Evolutionary conservation across 2,888 invertebrate species (phyloP).

Genomic region (Parnassius smintheus): DNA sequence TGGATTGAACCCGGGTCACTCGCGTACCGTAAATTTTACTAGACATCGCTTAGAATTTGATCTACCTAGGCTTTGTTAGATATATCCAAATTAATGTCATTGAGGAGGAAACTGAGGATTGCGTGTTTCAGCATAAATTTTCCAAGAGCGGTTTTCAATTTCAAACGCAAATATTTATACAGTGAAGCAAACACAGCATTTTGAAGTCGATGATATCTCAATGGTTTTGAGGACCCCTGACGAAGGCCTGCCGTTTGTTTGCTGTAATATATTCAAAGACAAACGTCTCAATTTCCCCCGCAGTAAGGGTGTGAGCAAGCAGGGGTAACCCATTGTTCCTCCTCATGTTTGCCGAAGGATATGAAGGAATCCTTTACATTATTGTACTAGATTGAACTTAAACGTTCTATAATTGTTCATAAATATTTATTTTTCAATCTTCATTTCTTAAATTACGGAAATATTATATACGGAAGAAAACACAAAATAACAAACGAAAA

Average conservation of each 20-base stretch:
- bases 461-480: too few species aligned
- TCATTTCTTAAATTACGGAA: too few species aligned
- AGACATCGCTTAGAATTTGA: too few species aligned
- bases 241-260: conserved; percentile 37
- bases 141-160: background rate
- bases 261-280: conserved; percentile 50
- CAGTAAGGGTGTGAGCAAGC: conserved; percentile 34
- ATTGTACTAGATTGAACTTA: conserved; percentile 3
- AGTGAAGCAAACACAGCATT: conserved; percentile 16
- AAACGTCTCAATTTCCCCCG: conserved; percentile 56
- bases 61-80: too few species aligned
- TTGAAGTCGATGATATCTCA: conserved; percentile 24
- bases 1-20: too few species aligned
- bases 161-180: conserved; percentile 9
- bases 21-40: too few species aligned
- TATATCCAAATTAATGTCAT: too few species aligned
- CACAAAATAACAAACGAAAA: too few species aligned
- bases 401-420: background rate
- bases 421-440: conserved; percentile 1
- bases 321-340: conserved; percentile 24
- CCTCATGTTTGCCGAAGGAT: conserved; percentile 13
- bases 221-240: conserved; percentile 15
- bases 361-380: conserved; percentile 13
- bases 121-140: too few species aligned
- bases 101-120: background rate